Conservation (phyloP, 2,888 invertebrate genomes). For the Harpagoxenus sublaevis region DNA sequence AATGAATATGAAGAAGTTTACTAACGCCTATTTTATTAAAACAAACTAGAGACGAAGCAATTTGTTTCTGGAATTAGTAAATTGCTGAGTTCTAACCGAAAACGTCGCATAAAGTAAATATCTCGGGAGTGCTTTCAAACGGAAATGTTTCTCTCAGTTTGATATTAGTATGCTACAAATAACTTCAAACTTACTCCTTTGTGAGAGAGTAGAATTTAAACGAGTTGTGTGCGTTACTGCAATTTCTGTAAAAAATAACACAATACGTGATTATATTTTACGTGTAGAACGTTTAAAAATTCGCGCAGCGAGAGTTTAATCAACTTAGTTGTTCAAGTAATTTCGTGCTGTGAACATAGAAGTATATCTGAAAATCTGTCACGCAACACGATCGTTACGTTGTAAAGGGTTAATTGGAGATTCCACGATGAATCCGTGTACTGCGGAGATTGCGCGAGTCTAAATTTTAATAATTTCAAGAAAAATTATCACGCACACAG, state of each 20-base stretch:
- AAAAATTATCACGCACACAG: no score
- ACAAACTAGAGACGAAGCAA: slow-evolving; percentile 31
- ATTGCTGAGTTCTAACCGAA: slow-evolving; percentile 27
- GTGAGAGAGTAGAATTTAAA: not conserved
- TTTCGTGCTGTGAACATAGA: not conserved
- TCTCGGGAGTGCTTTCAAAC: slow-evolving; percentile 19
- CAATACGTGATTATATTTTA: not conserved
- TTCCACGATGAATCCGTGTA: not conserved
- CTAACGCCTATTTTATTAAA: slow-evolving; percentile 12
- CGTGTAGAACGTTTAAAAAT: not conserved
- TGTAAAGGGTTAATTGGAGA: slow-evolving; percentile 22
- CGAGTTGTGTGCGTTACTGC: not conserved
- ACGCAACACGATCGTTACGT: not conserved
- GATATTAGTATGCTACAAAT: slow-evolving; percentile 13
- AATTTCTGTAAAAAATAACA: not conserved
- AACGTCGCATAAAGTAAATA: slow-evolving; percentile 41
- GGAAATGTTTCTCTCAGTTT: not conserved
- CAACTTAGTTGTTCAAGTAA: not conserved
- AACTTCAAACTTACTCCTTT: slow-evolving; percentile 3
- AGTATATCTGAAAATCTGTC: not conserved
- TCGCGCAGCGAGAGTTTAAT: not conserved
- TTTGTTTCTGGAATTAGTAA: slow-evolving; percentile 13
- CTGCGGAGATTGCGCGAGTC: no score
- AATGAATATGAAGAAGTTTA: slow-evolving; percentile 6
- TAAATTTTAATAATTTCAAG: no score